phyloP scores from a whole-genome alignment of 2,888 invertebrate species.

The Mesochorus sp. region DNA sequence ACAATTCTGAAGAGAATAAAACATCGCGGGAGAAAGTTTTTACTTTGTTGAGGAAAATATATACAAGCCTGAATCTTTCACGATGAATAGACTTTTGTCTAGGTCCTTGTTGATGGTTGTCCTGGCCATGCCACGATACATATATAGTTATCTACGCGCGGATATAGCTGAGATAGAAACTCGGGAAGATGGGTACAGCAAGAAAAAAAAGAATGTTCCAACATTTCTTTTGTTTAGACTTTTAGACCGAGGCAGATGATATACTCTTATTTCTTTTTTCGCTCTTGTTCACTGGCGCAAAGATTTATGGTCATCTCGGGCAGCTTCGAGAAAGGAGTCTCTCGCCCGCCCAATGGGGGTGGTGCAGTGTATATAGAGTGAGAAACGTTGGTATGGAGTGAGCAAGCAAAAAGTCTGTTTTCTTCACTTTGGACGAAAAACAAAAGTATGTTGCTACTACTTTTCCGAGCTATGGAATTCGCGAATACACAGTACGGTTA shows the following conservation, averaged over 20 bases:
- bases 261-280: slow-evolving; percentile 16
- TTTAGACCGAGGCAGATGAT: slow-evolving; percentile 30
- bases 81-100: neutral
- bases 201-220: slow-evolving; percentile 32
- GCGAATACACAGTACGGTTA: neutral
- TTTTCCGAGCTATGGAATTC: neutral
- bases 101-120: slow-evolving; percentile 10
- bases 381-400: neutral
- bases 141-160: neutral
- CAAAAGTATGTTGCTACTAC: slow-evolving; percentile 49
- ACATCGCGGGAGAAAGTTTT: too few relatives aligned
- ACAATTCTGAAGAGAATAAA: too few relatives aligned
- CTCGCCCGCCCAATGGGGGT: slow-evolving; percentile 5
- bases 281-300: slow-evolving; percentile 19
- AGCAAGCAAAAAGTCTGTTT: slow-evolving; percentile 54
- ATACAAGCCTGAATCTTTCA: neutral
- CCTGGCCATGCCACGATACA: neutral
- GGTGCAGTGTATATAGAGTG: neutral
- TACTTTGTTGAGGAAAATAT: too few relatives aligned
- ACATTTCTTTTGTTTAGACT: slow-evolving; percentile 43
- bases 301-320: slow-evolving; percentile 52
- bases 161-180: neutral
- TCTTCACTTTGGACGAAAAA: slow-evolving; percentile 55
- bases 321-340: slow-evolving; percentile 22
- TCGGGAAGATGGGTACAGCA: neutral